These are phyloP conservation scores for Laupala kohalensis DNA, from an alignment of 1,140 invertebrate species.

Conservation along the genomic window DNA sequence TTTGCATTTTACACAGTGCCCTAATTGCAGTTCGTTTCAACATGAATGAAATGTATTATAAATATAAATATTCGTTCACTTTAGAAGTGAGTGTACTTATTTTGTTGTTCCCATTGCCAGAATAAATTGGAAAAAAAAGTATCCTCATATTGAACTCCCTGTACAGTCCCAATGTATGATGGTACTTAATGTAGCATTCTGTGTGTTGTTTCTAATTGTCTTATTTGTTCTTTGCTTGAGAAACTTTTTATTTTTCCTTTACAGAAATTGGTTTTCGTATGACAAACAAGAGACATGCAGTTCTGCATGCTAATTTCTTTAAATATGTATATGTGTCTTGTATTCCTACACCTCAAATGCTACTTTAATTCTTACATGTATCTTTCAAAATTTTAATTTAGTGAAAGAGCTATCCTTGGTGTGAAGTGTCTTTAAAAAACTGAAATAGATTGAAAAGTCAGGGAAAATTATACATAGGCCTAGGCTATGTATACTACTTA, in stretches of 20 bases:
- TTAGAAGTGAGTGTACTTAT: neutral
- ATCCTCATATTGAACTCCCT: neutral
- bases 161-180: neutral
- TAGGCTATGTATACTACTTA: slow-evolving; percentile 10
- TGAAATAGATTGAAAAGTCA: slow-evolving; percentile 12
- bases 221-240: neutral
- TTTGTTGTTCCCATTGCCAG: neutral
- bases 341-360: neutral
- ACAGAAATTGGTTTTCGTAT: neutral
- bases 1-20: neutral
- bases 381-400: neutral
- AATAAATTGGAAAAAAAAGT: neutral
- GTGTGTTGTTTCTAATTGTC: neutral
- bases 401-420: slow-evolving; percentile 14
- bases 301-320: neutral
- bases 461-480: slow-evolving; percentile 12
- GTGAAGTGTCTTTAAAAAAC: slow-evolving; percentile 11
- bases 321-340: neutral
- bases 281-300: neutral
- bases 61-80: neutral
- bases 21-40: neutral
- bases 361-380: neutral
- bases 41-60: neutral
- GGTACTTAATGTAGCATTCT: neutral
- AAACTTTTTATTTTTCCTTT: neutral